These are phyloP conservation scores for Epizoanthus ramosus DNA, from an alignment of 92 coral and sea anemone species.

Conservation along the genomic window DNA sequence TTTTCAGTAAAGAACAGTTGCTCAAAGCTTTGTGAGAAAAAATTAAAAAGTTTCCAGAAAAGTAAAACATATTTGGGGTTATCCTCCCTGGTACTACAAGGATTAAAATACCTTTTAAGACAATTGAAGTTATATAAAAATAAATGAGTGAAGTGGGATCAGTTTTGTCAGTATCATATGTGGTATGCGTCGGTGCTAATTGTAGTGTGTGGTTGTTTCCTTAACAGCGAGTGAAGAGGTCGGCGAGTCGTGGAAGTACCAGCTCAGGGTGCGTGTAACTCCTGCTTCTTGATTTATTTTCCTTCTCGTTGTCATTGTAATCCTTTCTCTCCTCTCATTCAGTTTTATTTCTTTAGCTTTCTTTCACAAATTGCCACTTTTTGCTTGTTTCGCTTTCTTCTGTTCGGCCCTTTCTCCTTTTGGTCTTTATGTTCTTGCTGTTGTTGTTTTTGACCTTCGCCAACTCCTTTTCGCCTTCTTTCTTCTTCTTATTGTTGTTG, in stretches of 20 bases:
- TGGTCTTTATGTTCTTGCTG: not conserved
- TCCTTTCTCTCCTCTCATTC: not conserved
- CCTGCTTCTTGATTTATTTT: not conserved
- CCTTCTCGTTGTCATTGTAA: not conserved
- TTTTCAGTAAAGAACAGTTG: too few relatives aligned
- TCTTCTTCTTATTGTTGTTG: not conserved
- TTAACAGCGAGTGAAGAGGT: constrained; percentile 84
- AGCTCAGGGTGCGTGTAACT: constrained; percentile 68
- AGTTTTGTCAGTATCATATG: too few relatives aligned
- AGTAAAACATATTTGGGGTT: too few relatives aligned
- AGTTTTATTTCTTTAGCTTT: not conserved
- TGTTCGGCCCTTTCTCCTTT: not conserved
- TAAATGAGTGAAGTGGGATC: too few relatives aligned
- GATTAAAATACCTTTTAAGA: too few relatives aligned
- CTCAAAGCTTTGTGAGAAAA: too few relatives aligned
- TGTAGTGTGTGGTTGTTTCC: constrained; percentile 4
- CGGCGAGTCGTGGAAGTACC: constrained; percentile 96
- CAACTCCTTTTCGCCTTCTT: not conserved
- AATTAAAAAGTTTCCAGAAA: too few relatives aligned
- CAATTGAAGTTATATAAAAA: too few relatives aligned
- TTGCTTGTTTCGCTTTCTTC: not conserved
- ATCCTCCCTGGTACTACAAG: too few relatives aligned
- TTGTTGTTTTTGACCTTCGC: not conserved
- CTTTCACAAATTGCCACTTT: not conserved
- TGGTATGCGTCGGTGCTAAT: too few relatives aligned